Evolutionary conservation across 1,140 invertebrate genomes (phyloP), one percentile per base, ranked within the genome.

Genomic region (Drosophila ohnishii): DNA sequence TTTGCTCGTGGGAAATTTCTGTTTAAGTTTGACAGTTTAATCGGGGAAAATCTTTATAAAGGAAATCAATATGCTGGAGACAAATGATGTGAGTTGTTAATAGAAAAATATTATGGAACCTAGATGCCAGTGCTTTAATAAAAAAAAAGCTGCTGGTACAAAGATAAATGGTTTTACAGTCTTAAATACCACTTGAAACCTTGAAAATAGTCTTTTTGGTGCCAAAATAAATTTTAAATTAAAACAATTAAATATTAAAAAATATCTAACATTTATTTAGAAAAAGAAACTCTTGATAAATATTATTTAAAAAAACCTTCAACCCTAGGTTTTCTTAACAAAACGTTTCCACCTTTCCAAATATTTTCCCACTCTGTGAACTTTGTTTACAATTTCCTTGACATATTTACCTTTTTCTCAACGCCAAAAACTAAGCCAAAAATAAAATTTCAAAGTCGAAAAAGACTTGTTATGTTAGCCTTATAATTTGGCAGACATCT

Each of bases 301-400:
- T 11, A 11, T 16, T 32, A 6, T 19, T 19, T 34, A 3, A 5
- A 28, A 28, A 22, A 0, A 7, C 4, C 5, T 28, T 28, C 5
- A 28, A 28, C 25, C 25, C 9, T 19, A 0, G 8, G 14, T 5
- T 51, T 25, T 25, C 3, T 2, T 1, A 3, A 13, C 45, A 11
- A 61, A 4, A 9, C 32, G 39, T 16, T 65, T 35, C 9, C 22
- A 64, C 56, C 56, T 61, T 35, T 61, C 42, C 5, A 13, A 65
- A 65, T 37, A 48, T 58, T 30, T 53, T 5, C 32, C 5, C 32
- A 13, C 45, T 25, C 22, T 32, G 2, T 8, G 53, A 56, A 56
- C 2, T 60, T 51, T 83, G 66, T 87, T 87, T 82, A 87, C 66
- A 30, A 50, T 55, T 76, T 77, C 76, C 76, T 87, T 88, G 83